Percentiles rank a stretch among this genome's conserved stretches.
Evolutionary conservation across 2,797 vertebrate species (phyloP).

Genomic region (Rhynchotus rufescens): DNA sequence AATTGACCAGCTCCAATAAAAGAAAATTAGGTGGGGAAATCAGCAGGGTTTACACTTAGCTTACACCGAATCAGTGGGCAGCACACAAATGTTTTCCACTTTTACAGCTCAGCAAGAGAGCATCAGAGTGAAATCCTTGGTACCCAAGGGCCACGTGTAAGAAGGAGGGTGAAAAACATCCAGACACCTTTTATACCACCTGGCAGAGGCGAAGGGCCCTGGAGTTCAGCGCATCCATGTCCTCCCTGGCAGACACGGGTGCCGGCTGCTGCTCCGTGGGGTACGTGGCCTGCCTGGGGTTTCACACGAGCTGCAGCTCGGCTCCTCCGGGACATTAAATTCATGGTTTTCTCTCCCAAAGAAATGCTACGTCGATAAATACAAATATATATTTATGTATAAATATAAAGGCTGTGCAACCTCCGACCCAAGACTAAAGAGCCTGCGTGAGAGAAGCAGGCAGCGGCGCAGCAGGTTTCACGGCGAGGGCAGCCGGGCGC

Average conservation of each 20-base stretch:
- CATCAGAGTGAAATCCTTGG: background rate
- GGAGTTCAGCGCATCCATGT: background rate
- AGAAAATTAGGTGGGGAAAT: background rate
- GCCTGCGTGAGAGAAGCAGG: background rate
- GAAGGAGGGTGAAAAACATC: background rate
- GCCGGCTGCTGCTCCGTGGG: fast-evolving
- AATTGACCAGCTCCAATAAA: background rate
- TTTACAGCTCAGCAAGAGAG: fast-evolving
- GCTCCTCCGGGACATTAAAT: background rate
- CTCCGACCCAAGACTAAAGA: background rate
- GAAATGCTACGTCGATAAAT: background rate
- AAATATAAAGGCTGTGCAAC: fast-evolving
- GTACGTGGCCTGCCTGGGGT: fast-evolving
- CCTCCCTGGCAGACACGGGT: fast-evolving
- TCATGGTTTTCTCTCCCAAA: background rate
- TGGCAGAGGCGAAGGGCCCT: background rate
- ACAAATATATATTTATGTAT: too few species aligned
- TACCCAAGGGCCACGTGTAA: background rate
- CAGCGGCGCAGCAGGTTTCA: background rate
- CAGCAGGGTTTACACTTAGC: background rate
- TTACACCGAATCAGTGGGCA: background rate
- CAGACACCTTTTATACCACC: background rate
- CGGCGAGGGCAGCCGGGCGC: too few species aligned
- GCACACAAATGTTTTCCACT: background rate
- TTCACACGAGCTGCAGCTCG: fast-evolving